phyloP scores from a whole-genome alignment of 2,888 invertebrate species.

The Megamerina dolium region DNA sequence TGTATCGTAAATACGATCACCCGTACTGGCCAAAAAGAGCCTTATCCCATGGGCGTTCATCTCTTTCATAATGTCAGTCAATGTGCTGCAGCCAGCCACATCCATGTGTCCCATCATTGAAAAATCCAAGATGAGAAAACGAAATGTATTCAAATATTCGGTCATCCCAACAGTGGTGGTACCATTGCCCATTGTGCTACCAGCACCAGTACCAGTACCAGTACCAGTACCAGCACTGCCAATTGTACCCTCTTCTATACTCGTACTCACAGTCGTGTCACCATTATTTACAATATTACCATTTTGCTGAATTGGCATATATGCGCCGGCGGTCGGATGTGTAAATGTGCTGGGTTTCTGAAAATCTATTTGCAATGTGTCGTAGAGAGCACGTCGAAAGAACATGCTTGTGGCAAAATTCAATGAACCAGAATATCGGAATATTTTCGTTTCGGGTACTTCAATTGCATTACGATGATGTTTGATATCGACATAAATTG shows the following conservation, averaged over 20 bases:
- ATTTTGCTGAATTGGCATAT: slow-evolving; percentile 27
- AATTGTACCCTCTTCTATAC: too few relatives aligned
- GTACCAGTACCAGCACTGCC: too few relatives aligned
- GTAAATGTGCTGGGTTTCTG: slow-evolving; percentile 15
- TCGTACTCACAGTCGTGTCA: slow-evolving; percentile 13
- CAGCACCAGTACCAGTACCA: too few relatives aligned
- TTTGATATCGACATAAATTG: slow-evolving; percentile 60
- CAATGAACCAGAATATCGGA: slow-evolving; percentile 62
- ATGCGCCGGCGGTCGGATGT: slow-evolving; percentile 23
- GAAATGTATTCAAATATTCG: slow-evolving; percentile 34
- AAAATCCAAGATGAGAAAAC: slow-evolving; percentile 56
- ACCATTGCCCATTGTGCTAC: not conserved
- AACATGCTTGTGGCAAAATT: slow-evolving; percentile 61
- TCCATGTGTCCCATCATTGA: slow-evolving; percentile 60
- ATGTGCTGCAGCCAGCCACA: slow-evolving; percentile 56
- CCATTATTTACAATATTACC: slow-evolving; percentile 11
- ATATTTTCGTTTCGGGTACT: slow-evolving; percentile 60
- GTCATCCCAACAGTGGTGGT: too few relatives aligned
- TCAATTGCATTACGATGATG: slow-evolving; percentile 60
- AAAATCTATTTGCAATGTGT: slow-evolving; percentile 51
- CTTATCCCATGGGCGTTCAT: slow-evolving; percentile 53
- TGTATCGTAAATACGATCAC: slow-evolving; percentile 49
- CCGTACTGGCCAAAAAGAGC: slow-evolving; percentile 54
- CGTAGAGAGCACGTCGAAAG: slow-evolving; percentile 54
- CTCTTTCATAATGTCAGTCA: slow-evolving; percentile 53